Conservation (phyloP, 1,140 invertebrate genomes). For the Tenebrio molitor region DNA sequence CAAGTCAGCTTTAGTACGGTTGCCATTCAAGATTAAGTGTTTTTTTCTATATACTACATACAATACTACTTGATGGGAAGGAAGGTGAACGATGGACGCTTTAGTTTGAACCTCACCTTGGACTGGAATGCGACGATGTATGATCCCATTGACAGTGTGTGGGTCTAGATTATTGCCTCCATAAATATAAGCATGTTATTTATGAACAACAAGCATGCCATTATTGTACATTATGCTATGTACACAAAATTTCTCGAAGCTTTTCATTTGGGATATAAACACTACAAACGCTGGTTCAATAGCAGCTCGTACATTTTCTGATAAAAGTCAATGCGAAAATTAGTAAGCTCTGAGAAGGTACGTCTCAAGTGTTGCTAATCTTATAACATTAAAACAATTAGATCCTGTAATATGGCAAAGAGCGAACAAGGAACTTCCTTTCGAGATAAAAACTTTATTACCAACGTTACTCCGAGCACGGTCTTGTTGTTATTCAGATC, state of each 20-base stretch:
- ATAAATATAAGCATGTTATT: constrained; percentile 52
- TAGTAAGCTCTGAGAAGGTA: not conserved
- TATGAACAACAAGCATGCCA: not conserved
- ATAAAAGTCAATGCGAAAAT: too few relatives aligned
- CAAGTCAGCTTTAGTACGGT: not conserved
- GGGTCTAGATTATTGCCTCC: constrained; percentile 51
- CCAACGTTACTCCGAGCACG: not conserved
- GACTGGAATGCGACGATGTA: constrained; percentile 48
- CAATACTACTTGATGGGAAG: not conserved
- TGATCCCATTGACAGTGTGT: constrained; percentile 52
- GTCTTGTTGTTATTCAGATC: constrained; percentile 16
- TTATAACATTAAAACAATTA: constrained; percentile 28
- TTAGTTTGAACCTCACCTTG: constrained; percentile 37
- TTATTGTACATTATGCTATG: constrained; percentile 3
- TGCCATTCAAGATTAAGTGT: constrained; percentile 4
- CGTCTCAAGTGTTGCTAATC: not conserved
- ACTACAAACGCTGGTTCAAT: too few relatives aligned
- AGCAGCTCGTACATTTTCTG: too few relatives aligned
- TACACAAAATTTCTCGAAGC: constrained; percentile 7
- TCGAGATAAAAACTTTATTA: constrained; percentile 46
- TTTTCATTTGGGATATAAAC: not conserved
- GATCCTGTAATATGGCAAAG: constrained; percentile 20
- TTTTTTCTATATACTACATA: not conserved
- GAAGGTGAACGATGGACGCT: constrained; percentile 6
- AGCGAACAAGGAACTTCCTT: constrained; percentile 37